Evolutionary conservation across 2,797 vertebrate genomes (phyloP), one percentile per base, ranked within the genome.

Genomic region (Halcyon leucocephala): DNA sequence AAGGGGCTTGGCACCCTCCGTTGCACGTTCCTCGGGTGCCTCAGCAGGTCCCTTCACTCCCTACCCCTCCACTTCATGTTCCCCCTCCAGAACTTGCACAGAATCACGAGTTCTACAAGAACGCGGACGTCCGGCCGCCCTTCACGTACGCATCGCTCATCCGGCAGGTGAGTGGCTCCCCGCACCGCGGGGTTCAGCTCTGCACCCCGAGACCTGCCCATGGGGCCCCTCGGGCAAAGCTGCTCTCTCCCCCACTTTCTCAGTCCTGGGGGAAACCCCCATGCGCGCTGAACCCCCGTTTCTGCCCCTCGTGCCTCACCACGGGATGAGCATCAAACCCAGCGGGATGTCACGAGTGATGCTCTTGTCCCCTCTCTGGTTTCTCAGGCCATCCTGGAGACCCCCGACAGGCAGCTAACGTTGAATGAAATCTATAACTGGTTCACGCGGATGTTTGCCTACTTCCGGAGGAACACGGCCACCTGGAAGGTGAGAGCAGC

Each of bases 91-190:
- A 99, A 97, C 99, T 99, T 96, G 99, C 99, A 95, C 99, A 99
- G 98, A 99, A 99, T 97, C 99, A 99, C 55, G 99, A 99, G 98
- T 99, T 99, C 98, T 99, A 99, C 98, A 99, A 99, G 98, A 99
- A 99, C 14, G 99, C 99, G 7, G 99, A 99, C 12, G 99, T 99
- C 96, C 99, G 99, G 97, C 99, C 99, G 29, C 99, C 99, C 77
- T 99, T 99, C 98, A 99, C 99, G 79, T 99, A 99, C 29, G 99
- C 99, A 97, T 99, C 99, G 52, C 99, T 99, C 96, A 99, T 99
- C 98, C 99, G 99, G 93, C 99, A 99, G 98, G 99, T 99, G 97
- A 99, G 99, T 95, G 15, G 9, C 17, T 54, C 35, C 72, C 28
- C 1, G 1, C 0, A 9, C 17, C 3, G 0, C 0, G 6, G 46